Base-by-base conservation (phyloP, 2,113 vertebrate species). In the Isichthys henryi region DNA sequence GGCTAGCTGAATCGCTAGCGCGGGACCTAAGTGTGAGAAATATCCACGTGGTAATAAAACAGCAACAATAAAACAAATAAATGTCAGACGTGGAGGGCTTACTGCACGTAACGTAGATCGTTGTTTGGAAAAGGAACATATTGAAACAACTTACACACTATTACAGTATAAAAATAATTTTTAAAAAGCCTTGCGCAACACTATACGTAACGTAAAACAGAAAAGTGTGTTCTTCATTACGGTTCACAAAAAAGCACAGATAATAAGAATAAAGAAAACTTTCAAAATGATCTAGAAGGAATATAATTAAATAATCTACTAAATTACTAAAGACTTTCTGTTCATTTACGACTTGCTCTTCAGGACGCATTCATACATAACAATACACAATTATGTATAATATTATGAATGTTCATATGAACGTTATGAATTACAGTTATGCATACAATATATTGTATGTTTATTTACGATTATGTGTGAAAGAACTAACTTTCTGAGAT, bases 21-120 rank as follows among this genome's bases (percentile, higher is more conserved):
- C 45, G 10, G n/a, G 45, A 62, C 74, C 90, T 91, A 92, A 92
- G 92, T 94, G 92, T 94, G 93, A 94, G 94, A 95, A 93, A 95
- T 94, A 92, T 95, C 95, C 94, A 96, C 94, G 92, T 94, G 94
- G 94, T 93, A 94, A 93, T 96, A 94, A 96, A 96, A 96, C 93
- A 94, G 95, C 95, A 23, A 56, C 53, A 56, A 56, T 56, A 21
- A 56, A 56, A 56, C 94, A 96, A 95, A 96, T 96, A 93, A 92
- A 92, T 91, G 93, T 95, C 95, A 96, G 94, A 27, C 45, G 43
- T 58, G 50, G 46, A 19, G 43, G 9, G 74, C 7, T 91, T 91
- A 89, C 89, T 83, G 31, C 89, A 90, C n/a, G 88, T 91, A 91
- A 91, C 92, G 90, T 88, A 86, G 85, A 49, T 77, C 89, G 88